A percentile compares a stretch with the other conserved stretches of the same genome.
phyloP scores from a whole-genome alignment of 2,113 vertebrate genomes.

The Mandrillus leucophaeus region DNA sequence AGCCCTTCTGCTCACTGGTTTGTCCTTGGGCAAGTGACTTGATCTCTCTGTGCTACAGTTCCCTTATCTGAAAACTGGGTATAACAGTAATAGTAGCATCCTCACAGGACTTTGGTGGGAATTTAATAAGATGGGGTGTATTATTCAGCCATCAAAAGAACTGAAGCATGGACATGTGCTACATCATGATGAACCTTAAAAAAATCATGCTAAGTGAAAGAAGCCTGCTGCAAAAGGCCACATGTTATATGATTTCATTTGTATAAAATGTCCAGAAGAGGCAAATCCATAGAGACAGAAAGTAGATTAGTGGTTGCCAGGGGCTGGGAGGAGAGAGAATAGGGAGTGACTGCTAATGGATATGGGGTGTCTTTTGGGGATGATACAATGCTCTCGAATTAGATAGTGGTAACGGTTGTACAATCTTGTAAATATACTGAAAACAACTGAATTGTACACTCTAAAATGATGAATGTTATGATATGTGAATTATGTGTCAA shows the following conservation, averaged over 20 bases:
- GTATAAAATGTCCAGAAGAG: neutral
- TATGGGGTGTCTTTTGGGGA: neutral
- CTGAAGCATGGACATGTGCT: neutral
- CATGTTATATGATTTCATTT: neutral
- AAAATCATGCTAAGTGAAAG: neutral
- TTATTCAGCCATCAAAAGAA: neutral
- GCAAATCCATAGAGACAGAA: neutral
- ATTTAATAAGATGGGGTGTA: neutral
- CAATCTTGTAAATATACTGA: neutral
- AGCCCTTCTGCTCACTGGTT: neutral
- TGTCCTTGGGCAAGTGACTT: neutral
- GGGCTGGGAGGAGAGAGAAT: neutral
- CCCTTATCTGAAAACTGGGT: neutral
- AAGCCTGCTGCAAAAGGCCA: neutral
- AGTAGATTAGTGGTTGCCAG: neutral
- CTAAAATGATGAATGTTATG: too few relatives aligned
- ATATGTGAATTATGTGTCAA: neutral
- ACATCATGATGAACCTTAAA: neutral
- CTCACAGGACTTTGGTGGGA: neutral
- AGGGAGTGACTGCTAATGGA: neutral
- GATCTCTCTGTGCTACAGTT: neutral
- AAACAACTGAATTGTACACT: neutral
- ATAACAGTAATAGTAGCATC: neutral
- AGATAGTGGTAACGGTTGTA: neutral
- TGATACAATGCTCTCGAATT: neutral